Conservation (phyloP, 2,113 vertebrate genomes). For the Suricata suricatta region DNA sequence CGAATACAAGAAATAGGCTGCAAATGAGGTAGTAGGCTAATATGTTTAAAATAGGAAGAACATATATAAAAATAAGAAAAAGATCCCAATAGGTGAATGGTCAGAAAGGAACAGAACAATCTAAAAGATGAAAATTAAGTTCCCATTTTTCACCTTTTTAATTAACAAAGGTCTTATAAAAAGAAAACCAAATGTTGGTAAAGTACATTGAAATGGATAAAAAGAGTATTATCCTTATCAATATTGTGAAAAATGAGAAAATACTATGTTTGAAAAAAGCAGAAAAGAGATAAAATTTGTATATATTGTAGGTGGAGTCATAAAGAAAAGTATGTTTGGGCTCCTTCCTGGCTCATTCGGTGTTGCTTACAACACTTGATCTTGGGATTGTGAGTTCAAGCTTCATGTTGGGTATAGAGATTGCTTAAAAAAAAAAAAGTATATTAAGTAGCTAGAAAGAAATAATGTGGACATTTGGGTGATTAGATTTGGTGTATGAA, state of each 20-base stretch:
- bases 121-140: background rate
- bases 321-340: background rate
- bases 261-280: background rate
- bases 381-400: too few species aligned
- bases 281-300: background rate
- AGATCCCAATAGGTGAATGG: background rate
- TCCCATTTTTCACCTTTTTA: conserved; percentile 3
- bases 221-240: conserved; percentile 3
- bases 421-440: background rate
- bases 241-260: conserved; percentile 10
- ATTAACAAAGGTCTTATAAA: conserved; percentile 5
- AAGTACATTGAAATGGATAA: background rate
- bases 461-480: background rate
- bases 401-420: too few species aligned
- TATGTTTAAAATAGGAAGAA: conserved; percentile 41
- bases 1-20: background rate
- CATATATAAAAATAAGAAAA: conserved; percentile 1
- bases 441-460: background rate
- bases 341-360: too few species aligned
- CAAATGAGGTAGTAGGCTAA: background rate
- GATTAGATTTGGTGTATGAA: background rate
- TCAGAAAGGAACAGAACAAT: background rate
- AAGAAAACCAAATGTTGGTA: background rate
- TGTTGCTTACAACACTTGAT: too few species aligned
- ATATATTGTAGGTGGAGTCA: background rate